Base-by-base conservation (phyloP, 2,797 vertebrate genomes). In the Hipposideros larvatus region DNA sequence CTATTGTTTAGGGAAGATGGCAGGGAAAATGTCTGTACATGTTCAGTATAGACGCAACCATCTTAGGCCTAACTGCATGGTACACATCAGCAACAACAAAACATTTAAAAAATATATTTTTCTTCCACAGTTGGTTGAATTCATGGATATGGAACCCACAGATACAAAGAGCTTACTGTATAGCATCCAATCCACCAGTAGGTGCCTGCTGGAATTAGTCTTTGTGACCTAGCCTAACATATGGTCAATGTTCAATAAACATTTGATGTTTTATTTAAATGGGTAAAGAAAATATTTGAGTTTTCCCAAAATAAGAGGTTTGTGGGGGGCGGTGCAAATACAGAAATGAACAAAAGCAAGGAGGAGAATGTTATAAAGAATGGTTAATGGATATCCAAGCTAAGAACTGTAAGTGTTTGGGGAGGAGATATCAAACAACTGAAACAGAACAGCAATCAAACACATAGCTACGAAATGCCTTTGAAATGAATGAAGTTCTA, bases 401-500 rank as follows among this genome's bases (percentile, higher is more conserved):
- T 46, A 59, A 90, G 61, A 61, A 63, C 15, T 16, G 21, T n/a
- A 61, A 34, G 53, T 31, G 24, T 78, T 55, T 34, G 11, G 43
- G 71, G 68, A 48, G 37, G 87, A 77, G 22, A 46, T 34, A 53
- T 18, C 43, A 31, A 51, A 87, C n/a, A 57, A 21, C n/a, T 16
- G 5, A 19, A 24, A 78, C 1, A 37, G 55, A 91, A 24, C 24
- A 28, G 41, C 48, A 63, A 68, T 87, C 70, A 85, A 41, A 96
- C 68, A 78, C 48, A 68, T 0, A 78, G 3, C 4, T 37, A 28
- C 78, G 90, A 90, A 88, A 91, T 3, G 48, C 31, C 28, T 74
- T 59, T 88, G 57, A 94, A 65, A 80, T 53, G 71, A 94, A 92
- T 11, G 55, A 94, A 70, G 37, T 15, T 46, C 68, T 26, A 28